Conservation (phyloP, 2,113 vertebrate species). For the Mus pahari region DNA sequence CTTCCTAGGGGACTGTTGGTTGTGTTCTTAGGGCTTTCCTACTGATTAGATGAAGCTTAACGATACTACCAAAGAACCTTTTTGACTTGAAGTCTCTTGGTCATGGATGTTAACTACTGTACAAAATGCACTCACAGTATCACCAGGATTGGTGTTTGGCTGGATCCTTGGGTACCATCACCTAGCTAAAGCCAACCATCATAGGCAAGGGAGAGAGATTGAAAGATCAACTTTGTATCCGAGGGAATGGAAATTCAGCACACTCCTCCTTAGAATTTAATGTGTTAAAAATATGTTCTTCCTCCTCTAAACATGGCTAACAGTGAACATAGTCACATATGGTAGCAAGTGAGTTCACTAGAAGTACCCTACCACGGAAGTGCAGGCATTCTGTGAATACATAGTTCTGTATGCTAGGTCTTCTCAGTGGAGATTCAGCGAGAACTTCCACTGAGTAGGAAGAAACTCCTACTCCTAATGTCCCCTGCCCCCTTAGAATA, state of each 20-base stretch:
- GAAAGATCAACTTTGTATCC: neutral
- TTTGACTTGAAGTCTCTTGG: slow-evolving; percentile 16
- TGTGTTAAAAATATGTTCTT: neutral
- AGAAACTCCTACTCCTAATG: neutral
- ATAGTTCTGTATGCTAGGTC: too few species aligned
- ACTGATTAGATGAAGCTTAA: neutral
- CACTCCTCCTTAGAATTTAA: neutral
- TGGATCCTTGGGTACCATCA: neutral
- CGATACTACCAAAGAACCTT: neutral
- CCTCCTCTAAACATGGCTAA: neutral
- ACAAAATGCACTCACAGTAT: neutral
- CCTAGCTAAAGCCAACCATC: neutral
- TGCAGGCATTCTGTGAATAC: too few species aligned
- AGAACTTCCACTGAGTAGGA: neutral
- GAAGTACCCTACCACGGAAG: neutral
- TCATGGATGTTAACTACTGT: neutral
- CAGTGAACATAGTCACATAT: neutral
- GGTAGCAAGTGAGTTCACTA: neutral
- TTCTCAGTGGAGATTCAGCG: neutral
- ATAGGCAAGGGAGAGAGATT: neutral
- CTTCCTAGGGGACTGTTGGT: neutral
- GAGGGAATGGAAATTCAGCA: neutral
- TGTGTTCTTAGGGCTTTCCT: slow-evolving; percentile 12
- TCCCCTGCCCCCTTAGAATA: neutral
- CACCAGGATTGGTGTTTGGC: neutral